These are phyloP conservation scores for Lissonota sp. DNA, from an alignment of 2,888 invertebrate species.

Conservation along the genomic window DNA sequence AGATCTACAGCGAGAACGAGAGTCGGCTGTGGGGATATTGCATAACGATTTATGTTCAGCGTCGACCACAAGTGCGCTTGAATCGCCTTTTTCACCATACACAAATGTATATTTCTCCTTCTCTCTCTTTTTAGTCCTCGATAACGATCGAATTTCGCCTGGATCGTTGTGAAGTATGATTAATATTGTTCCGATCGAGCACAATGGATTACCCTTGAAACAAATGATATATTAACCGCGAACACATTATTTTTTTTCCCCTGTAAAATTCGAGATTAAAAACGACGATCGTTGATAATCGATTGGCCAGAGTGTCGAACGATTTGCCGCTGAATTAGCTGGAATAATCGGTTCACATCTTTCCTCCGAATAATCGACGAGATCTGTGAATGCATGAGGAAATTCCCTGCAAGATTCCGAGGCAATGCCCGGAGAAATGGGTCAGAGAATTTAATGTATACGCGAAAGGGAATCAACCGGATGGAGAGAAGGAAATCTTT, in stretches of 20 bases:
- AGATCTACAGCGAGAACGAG: slow-evolving; percentile 67
- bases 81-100: neutral
- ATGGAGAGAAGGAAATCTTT: slow-evolving; percentile 2
- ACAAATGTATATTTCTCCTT: slow-evolving; percentile 4
- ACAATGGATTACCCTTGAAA: neutral
- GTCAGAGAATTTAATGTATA: slow-evolving; percentile 65
- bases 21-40: slow-evolving; percentile 3
- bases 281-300: too few species aligned
- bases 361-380: neutral
- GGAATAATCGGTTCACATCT: too few species aligned
- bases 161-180: slow-evolving; percentile 1
- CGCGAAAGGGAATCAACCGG: slow-evolving; percentile 48
- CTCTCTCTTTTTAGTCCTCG: neutral
- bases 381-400: neutral
- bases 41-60: neutral
- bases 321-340: too few species aligned
- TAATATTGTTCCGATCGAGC: neutral
- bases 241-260: neutral
- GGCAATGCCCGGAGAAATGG: slow-evolving; percentile 67
- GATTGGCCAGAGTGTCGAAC: too few species aligned
- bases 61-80: neutral
- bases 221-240: neutral
- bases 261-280: neutral
- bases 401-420: slow-evolving; percentile 33
- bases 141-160: neutral